Conservation (phyloP, 2,797 vertebrate genomes). For the Myotis daubentonii region DNA sequence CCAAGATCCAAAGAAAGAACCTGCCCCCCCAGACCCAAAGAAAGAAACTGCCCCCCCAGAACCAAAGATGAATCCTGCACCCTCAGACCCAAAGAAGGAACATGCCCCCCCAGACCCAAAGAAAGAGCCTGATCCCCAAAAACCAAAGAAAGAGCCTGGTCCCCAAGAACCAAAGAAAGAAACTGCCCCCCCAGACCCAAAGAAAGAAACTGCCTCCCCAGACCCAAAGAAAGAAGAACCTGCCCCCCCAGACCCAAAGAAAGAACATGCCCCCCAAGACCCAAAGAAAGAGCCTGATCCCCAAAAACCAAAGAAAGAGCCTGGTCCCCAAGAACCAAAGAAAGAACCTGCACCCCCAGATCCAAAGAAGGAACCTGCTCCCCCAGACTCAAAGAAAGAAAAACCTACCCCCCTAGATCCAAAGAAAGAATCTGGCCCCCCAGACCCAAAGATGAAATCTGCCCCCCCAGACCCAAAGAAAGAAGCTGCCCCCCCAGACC, state of each 20-base stretch:
- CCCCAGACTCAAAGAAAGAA: slow-evolving; percentile 1
- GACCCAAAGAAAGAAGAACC: not conserved
- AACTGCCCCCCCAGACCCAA: not conserved
- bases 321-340: not conserved
- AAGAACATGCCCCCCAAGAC: not conserved
- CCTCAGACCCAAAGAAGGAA: too few relatives aligned
- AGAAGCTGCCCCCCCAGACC: not conserved
- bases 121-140: accelerated
- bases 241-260: not conserved
- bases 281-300: accelerated
- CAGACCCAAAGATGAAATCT: not conserved
- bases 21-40: not conserved
- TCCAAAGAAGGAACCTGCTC: not conserved
- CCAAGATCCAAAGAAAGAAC: not conserved
- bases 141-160: not conserved
- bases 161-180: not conserved
- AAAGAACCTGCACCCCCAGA: not conserved
- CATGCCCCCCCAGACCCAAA: not conserved
- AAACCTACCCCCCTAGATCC: not conserved
- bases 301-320: not conserved
- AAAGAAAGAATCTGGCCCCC: not conserved
- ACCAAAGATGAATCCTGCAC: not conserved
- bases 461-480: not conserved
- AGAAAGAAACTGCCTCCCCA: not conserved
- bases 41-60: not conserved